Evolutionary conservation across 2,113 vertebrate species (phyloP), one percentile per base, ranked within the genome.

Genomic region (Potamarius usumacintae): DNA sequence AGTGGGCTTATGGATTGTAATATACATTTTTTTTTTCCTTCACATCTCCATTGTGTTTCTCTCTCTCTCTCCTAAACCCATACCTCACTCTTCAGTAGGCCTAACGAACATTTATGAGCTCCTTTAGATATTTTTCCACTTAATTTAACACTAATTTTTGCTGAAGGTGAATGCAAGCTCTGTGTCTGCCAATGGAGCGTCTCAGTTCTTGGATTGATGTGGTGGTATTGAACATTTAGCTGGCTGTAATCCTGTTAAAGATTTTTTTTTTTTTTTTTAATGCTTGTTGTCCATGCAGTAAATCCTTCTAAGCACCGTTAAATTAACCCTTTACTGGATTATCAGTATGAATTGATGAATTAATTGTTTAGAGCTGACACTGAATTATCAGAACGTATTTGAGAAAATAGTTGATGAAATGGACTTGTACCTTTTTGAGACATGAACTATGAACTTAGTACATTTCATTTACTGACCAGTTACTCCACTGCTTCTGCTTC

Each of bases 301-400:
- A 94, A 94, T 93, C 89, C 89, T 25, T 88, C 91, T 94, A 93
- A 94, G 90, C 89, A 91, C 90, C 42, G 12, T 91, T 90, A 93
- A 92, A 91, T 88, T 94, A 93, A 93, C 71, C 60, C 86, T 57
- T 22, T 7, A 74, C 15, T 57, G 52, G 52, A 84, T 57, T 74
- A 42, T 42, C 5, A 42, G 25, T 34, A 30, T 71, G 30, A 34
- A 42, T 4, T 42, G 57, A 71, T 5, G 22, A 69, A 84, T 34
- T 9, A 18, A 53, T 30, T 53, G 22, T 69, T 53, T 53, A 6
- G n/a, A 84, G 42, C 27, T 42, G 10, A 71, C n/a, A 5, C 30
- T 34, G 14, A 55, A 71, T 34, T 27, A 20, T 55, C 7, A 2
- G 22, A 34, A 50, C 14, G 27, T 62, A 9, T 82, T n/a, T n/a